phyloP scores from a whole-genome alignment of 2,888 invertebrate species.

The Stictocephala bisonia region DNA sequence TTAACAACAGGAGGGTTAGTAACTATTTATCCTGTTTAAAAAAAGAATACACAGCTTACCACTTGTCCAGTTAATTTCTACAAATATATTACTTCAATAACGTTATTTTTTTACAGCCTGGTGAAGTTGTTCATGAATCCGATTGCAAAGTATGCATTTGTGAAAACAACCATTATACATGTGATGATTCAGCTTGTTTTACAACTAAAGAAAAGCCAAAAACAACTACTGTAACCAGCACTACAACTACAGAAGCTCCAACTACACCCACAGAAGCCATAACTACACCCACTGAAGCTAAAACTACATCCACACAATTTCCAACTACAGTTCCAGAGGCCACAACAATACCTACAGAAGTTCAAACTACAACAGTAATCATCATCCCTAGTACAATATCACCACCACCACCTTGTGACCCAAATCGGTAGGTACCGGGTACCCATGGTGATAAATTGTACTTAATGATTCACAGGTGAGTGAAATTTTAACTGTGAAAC shows the following conservation, averaged over 20 bases:
- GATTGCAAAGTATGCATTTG: conserved; percentile 84
- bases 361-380: conserved; percentile 52
- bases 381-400: conserved; percentile 63
- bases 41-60: too few species aligned
- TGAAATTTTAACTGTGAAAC: too few species aligned
- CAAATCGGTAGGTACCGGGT: conserved; percentile 62
- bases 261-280: conserved; percentile 41
- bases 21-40: too few species aligned
- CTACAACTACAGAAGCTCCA: conserved; percentile 43
- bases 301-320: not conserved
- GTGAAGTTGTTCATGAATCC: conserved; percentile 70
- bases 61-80: too few species aligned
- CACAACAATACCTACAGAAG: too few species aligned
- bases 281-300: too few species aligned
- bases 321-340: conserved; percentile 29
- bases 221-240: conserved; percentile 32
- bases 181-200: conserved; percentile 70
- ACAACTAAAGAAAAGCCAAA: too few species aligned
- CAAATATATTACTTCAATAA: too few species aligned
- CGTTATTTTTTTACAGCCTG: conserved; percentile 72
- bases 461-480: too few species aligned
- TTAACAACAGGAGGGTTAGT: too few species aligned
- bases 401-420: conserved; percentile 66
- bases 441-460: too few species aligned
- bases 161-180: conserved; percentile 78